Percentiles rank a stretch among this genome's conserved stretches.
phyloP scores from a whole-genome alignment of 2,888 invertebrate genomes.

The Drosophila austrosaltans region DNA sequence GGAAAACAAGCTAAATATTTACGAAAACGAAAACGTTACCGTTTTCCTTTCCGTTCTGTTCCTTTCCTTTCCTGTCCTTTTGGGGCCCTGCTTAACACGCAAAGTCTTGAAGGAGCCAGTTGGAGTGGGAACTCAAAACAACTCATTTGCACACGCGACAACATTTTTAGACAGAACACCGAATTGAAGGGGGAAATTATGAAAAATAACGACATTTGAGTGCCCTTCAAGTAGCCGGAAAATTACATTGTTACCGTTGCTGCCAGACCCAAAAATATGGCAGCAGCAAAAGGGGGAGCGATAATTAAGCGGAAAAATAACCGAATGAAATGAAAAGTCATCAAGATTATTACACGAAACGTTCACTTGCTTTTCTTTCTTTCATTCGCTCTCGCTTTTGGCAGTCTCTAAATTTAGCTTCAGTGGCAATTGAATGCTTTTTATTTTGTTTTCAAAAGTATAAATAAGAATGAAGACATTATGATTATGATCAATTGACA shows the following conservation, averaged over 20 bases:
- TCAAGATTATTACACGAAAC: slow-evolving; percentile 35
- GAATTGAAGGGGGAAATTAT: slow-evolving; percentile 20
- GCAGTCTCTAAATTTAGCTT: not conserved
- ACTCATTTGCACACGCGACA: slow-evolving; percentile 54
- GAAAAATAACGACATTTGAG: slow-evolving; percentile 51
- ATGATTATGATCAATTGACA: not conserved
- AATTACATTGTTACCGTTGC: slow-evolving; percentile 33
- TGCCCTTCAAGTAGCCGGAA: slow-evolving; percentile 46
- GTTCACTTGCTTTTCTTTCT: not conserved
- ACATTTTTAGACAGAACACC: slow-evolving; percentile 37
- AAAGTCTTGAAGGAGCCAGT: slow-evolving; percentile 10
- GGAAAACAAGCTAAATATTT: slow-evolving; percentile 61
- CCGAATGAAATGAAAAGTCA: slow-evolving; percentile 35
- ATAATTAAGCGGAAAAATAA: slow-evolving; percentile 46
- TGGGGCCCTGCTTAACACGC: slow-evolving; percentile 32
- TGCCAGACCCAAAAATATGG: not conserved
- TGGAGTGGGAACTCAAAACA: slow-evolving; percentile 22
- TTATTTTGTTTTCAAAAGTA: not conserved
- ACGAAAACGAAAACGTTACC: slow-evolving; percentile 45
- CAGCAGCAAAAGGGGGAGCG: slow-evolving; percentile 11
- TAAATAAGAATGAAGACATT: not conserved
- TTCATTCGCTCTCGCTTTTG: not conserved
- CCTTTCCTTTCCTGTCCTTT: not conserved
- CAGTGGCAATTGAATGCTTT: not conserved
- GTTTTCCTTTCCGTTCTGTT: slow-evolving; percentile 27